Evolutionary conservation across 2,113 vertebrate species (phyloP).

Genomic region (Podarcis raffonei): DNA sequence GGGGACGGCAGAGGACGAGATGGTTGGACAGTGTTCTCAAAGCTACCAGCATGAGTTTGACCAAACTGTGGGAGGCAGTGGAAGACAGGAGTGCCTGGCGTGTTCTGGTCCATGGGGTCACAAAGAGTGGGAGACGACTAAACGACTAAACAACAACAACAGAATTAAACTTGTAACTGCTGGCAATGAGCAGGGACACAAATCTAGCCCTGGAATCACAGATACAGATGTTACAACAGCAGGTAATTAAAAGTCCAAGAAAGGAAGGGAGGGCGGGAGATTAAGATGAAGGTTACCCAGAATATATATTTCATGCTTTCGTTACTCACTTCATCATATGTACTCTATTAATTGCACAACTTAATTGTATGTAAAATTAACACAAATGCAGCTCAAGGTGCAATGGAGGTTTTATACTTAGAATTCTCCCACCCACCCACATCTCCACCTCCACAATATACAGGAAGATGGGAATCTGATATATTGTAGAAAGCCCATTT

Average conservation of each 20-base stretch:
- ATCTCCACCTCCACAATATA: neutral
- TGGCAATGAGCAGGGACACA: no score
- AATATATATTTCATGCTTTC: neutral
- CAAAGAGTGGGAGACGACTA: no score
- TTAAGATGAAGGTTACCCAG: fast-evolving
- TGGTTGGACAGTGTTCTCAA: no score
- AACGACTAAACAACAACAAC: no score
- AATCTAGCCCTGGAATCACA: neutral
- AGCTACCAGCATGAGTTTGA: no score
- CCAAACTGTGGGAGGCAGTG: no score
- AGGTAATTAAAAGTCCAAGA: neutral
- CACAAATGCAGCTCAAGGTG: neutral
- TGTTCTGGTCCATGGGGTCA: no score
- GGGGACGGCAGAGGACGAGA: no score
- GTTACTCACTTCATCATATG: fast-evolving
- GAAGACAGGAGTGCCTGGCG: no score
- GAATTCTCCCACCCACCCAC: neutral
- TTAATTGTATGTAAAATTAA: neutral
- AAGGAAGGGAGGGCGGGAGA: neutral
- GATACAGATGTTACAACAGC: neutral
- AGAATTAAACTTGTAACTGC: no score
- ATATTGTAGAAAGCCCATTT: conserved; percentile 12
- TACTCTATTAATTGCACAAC: neutral
- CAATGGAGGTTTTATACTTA: conserved; percentile 7
- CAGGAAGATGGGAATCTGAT: neutral